phyloP scores from a whole-genome alignment of 2,888 invertebrate species.

The Athrips mouffetella region DNA sequence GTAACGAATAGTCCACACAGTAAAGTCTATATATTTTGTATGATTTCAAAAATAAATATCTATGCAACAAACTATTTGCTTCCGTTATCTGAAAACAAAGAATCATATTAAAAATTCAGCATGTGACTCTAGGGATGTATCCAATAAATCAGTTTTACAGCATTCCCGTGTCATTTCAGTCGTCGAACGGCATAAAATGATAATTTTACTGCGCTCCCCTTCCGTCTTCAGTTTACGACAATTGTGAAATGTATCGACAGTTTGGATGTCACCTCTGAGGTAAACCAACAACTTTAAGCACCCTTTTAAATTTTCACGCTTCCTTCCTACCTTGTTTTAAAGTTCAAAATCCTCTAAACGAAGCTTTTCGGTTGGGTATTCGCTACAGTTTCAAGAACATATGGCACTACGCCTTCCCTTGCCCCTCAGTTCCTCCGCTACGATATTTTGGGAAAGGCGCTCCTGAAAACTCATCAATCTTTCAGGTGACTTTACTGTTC shows the following conservation, averaged over 20 bases:
- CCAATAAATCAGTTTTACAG: slow-evolving; percentile 78
- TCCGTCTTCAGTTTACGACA: slow-evolving; percentile 77
- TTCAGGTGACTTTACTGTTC: slow-evolving; percentile 61
- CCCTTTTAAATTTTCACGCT: slow-evolving; percentile 24
- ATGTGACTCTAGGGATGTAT: slow-evolving; percentile 71
- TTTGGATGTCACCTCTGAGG: slow-evolving; percentile 71
- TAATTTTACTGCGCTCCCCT: slow-evolving; percentile 77
- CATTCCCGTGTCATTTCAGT: slow-evolving; percentile 78
- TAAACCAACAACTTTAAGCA: slow-evolving; percentile 34
- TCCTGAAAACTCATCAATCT: slow-evolving; percentile 63
- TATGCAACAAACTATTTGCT: slow-evolving; percentile 21
- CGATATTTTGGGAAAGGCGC: slow-evolving; percentile 62
- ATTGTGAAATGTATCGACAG: slow-evolving; percentile 79
- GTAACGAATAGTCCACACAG: too few relatives aligned
- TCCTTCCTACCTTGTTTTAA: slow-evolving; percentile 33
- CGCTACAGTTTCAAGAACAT: slow-evolving; percentile 39
- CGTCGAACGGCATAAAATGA: slow-evolving; percentile 78
- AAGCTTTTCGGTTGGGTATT: slow-evolving; percentile 13
- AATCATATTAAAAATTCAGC: slow-evolving; percentile 73
- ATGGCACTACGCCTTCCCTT: slow-evolving; percentile 46
- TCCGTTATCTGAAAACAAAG: slow-evolving; percentile 65
- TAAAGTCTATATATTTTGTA: too few relatives aligned
- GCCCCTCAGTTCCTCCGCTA: slow-evolving; percentile 34
- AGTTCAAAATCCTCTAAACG: slow-evolving; percentile 32
- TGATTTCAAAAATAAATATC: not conserved